Evolutionary conservation across 2,888 invertebrate species (phyloP).

Genomic region (Pseudoips prasinana): DNA sequence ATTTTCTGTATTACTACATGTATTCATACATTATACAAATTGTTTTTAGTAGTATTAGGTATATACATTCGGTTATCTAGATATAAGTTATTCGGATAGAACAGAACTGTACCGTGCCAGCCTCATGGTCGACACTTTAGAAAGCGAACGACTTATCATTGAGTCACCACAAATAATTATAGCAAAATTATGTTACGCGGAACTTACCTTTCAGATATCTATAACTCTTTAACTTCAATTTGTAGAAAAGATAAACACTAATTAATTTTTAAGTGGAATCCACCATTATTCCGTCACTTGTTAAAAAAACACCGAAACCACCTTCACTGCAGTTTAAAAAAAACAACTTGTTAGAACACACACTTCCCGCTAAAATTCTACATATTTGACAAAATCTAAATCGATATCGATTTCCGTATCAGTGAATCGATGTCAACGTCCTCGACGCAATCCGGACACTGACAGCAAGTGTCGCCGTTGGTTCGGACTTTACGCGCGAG

Average conservation of each 20-base stretch:
- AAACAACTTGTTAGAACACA: slow-evolving; percentile 52
- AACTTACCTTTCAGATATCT: slow-evolving; percentile 61
- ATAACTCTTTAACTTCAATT: slow-evolving; percentile 49
- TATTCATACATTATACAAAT: too few species aligned
- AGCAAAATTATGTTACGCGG: slow-evolving; percentile 42
- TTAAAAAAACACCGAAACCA: slow-evolving; percentile 64
- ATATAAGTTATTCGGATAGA: slow-evolving; percentile 25
- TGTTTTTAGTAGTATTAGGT: slow-evolving; percentile 5
- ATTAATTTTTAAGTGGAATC: slow-evolving; percentile 65
- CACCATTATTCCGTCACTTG: slow-evolving; percentile 75
- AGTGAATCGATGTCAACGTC: slow-evolving; percentile 67
- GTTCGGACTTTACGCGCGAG: slow-evolving; percentile 64
- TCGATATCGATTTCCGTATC: slow-evolving; percentile 51
- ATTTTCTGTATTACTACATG: slow-evolving; percentile 6
- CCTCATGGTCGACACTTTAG: slow-evolving; percentile 77
- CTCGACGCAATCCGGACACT: slow-evolving; percentile 70
- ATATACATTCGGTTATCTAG: too few species aligned
- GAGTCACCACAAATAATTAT: slow-evolving; percentile 48
- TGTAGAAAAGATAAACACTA: slow-evolving; percentile 54
- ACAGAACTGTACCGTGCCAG: too few species aligned
- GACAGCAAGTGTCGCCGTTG: slow-evolving; percentile 56
- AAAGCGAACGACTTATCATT: slow-evolving; percentile 73
- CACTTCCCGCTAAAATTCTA: slow-evolving; percentile 61
- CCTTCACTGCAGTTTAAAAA: slow-evolving; percentile 57
- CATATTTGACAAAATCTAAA: slow-evolving; percentile 58